These are phyloP conservation scores for Palythoa grandiflora DNA, from an alignment of 92 coral and sea anemone species.

Conservation along the genomic window DNA sequence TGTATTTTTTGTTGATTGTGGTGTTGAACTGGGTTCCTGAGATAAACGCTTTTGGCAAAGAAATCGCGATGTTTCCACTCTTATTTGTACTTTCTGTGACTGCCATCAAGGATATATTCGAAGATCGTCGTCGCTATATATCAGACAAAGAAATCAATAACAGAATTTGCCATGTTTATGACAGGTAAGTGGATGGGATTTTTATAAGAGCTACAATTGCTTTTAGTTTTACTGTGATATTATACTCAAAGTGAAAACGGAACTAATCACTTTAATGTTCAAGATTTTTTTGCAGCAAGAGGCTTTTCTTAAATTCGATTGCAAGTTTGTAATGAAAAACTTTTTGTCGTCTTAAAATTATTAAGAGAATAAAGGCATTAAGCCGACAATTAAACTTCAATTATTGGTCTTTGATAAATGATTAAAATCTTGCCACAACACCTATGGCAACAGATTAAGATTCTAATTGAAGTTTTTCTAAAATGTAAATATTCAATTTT, in stretches of 20 bases:
- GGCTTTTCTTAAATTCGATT: neutral
- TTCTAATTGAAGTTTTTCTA: neutral
- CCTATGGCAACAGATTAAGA: neutral
- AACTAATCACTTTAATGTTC: too few relatives aligned
- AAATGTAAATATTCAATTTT: neutral
- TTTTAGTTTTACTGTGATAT: too few relatives aligned
- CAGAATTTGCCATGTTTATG: slow-evolving; percentile 82
- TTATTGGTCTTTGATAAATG: neutral
- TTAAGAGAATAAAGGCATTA: too few relatives aligned
- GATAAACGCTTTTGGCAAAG: slow-evolving; percentile 94
- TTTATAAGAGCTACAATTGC: neutral
- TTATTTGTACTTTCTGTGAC: slow-evolving; percentile 92
- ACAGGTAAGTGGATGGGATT: slow-evolving; percentile 65
- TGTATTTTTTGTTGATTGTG: slow-evolving; percentile 88
- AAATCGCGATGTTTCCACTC: slow-evolving; percentile 94
- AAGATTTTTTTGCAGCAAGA: neutral
- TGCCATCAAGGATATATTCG: slow-evolving; percentile 93
- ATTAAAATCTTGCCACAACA: neutral
- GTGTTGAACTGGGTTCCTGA: slow-evolving; percentile 97
- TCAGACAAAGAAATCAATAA: slow-evolving; percentile 93
- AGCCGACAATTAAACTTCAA: too few relatives aligned
- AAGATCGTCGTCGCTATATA: slow-evolving; percentile 92
- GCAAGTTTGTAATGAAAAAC: neutral
- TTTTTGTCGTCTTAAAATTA: too few relatives aligned
- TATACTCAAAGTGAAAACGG: too few relatives aligned